Conservation (phyloP, 2,888 invertebrate genomes). For the Chorisops tibialis region DNA sequence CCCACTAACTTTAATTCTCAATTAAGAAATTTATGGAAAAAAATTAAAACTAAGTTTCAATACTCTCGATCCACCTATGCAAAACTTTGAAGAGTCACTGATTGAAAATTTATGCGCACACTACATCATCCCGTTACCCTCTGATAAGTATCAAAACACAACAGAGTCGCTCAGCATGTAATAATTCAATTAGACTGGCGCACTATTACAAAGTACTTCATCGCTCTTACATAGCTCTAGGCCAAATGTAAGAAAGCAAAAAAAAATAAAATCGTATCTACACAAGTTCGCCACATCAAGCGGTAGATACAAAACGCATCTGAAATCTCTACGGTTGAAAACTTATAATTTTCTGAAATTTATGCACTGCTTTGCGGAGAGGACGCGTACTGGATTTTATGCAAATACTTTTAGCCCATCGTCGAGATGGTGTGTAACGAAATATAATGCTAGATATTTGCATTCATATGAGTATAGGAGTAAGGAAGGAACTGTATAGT, state of each 20-base stretch:
- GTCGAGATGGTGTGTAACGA: too few relatives aligned
- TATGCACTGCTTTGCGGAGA: conserved; percentile 12
- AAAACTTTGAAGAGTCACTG: conserved; percentile 13
- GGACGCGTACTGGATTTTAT: conserved; percentile 13
- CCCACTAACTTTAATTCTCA: background rate
- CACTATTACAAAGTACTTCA: background rate
- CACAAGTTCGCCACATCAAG: conserved; percentile 10
- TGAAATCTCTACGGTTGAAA: background rate
- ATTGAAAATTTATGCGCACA: conserved; percentile 23
- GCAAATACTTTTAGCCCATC: too few relatives aligned
- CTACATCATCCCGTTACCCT: conserved; percentile 4
- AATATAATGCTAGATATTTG: too few relatives aligned
- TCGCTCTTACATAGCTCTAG: conserved; percentile 1
- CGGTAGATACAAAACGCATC: conserved; percentile 14
- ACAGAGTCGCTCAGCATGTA: conserved; percentile 27
- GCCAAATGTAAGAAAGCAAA: conserved; percentile 2
- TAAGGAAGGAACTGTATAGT: too few relatives aligned
- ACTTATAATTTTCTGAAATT: conserved; percentile 3
- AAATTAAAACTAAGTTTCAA: background rate
- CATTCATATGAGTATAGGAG: too few relatives aligned
- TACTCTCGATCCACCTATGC: background rate
- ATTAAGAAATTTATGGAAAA: background rate
- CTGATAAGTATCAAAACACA: conserved; percentile 22
- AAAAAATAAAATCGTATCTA: too few relatives aligned
- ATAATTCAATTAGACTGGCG: conserved; percentile 27